Evolutionary conservation across 2,113 vertebrate species (phyloP).

Genomic region (Pangasianodon gigas): DNA sequence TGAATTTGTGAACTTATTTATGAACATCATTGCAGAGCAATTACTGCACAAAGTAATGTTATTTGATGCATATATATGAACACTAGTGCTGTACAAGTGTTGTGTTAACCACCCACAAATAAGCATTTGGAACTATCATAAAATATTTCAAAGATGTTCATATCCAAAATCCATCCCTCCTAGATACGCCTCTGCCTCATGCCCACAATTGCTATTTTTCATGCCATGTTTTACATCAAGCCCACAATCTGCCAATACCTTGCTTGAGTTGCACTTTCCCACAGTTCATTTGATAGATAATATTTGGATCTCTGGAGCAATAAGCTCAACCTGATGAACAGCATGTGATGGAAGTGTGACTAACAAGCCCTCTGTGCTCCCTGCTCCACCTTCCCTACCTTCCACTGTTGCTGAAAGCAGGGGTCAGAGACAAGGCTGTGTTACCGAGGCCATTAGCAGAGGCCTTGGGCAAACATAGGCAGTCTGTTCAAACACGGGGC

Average conservation of each 20-base stretch:
- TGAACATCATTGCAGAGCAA: background rate
- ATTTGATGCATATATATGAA: background rate
- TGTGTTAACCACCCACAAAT: background rate
- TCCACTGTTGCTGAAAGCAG: slow-evolving; percentile 16
- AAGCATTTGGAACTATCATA: background rate
- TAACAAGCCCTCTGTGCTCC: background rate
- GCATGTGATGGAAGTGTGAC: slow-evolving; percentile 3
- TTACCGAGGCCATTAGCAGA: slow-evolving; percentile 47
- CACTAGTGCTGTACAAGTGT: background rate
- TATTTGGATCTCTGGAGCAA: background rate
- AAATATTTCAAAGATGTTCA: background rate
- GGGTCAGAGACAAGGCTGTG: slow-evolving; percentile 29
- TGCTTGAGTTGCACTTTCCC: background rate
- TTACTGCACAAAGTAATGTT: background rate
- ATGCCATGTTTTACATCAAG: background rate
- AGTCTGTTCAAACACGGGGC: slow-evolving; percentile 54
- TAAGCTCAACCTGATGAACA: background rate
- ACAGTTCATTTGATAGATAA: background rate
- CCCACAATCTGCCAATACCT: background rate
- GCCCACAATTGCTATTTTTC: background rate
- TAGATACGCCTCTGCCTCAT: background rate
- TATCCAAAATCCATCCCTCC: background rate
- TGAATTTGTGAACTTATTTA: background rate
- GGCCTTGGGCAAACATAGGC: slow-evolving; percentile 51
- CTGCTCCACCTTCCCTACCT: background rate